Evolutionary conservation across 1,140 invertebrate genomes (phyloP).

Genomic region (Zaprionus davidi): DNA sequence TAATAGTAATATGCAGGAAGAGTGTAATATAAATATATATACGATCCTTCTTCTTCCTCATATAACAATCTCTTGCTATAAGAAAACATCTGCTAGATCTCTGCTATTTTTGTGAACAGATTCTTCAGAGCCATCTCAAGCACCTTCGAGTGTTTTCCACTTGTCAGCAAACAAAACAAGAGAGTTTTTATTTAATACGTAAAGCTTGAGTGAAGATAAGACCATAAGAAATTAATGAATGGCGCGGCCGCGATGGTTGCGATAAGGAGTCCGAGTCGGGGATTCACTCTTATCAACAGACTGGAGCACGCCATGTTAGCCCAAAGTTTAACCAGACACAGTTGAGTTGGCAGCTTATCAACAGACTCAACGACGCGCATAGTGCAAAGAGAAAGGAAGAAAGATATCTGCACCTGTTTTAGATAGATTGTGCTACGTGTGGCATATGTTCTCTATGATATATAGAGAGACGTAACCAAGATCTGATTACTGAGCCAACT

Average conservation of each 20-base stretch:
- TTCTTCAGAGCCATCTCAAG: slow-evolving; percentile 10
- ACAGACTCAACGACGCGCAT: slow-evolving; percentile 27
- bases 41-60: not conserved
- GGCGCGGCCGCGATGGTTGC: slow-evolving; percentile 5
- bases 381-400: slow-evolving; percentile 25
- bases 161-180: slow-evolving; percentile 16
- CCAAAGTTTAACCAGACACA: slow-evolving; percentile 24
- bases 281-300: slow-evolving; percentile 57
- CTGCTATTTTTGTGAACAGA: slow-evolving; percentile 2
- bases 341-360: slow-evolving; percentile 36
- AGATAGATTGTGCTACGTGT: not conserved
- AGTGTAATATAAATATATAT: not conserved
- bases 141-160: slow-evolving; percentile 28
- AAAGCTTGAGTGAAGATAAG: slow-evolving; percentile 22
- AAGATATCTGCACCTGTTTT: not conserved
- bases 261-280: slow-evolving; percentile 35
- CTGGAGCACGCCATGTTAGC: slow-evolving; percentile 23
- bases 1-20: slow-evolving; percentile 2
- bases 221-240: slow-evolving; percentile 43
- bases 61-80: not conserved
- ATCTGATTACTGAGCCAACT: slow-evolving; percentile 39
- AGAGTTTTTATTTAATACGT: slow-evolving; percentile 29
- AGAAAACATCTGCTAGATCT: not conserved
- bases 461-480: not conserved
- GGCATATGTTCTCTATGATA: slow-evolving; percentile 13